Base-by-base conservation (phyloP, 2,113 vertebrate genomes). In the Aegotheles bennettii region DNA sequence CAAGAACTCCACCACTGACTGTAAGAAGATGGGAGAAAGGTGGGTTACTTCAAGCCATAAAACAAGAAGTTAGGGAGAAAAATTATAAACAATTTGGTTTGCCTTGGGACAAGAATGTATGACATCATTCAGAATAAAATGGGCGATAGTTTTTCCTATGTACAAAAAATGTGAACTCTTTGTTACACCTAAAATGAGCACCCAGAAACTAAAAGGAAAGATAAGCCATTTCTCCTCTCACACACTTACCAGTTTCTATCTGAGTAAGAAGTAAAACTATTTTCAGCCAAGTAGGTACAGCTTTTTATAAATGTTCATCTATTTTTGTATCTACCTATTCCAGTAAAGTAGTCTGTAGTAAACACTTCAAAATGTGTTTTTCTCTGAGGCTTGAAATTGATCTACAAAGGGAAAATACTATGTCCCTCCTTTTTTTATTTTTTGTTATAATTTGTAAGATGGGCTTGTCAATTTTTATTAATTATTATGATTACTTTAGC, bases 271-370 rank as follows among this genome's bases (percentile, higher is more conserved):
- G n/a, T 25, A 94, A 53, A 87, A 59, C 81, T 92, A 56, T 97
- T 97, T 92, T 81, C 89, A 92, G 89, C 53, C 47, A 84, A 82
- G 64, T 50, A 87, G 31, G 74, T 87, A 47, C n/a, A 84, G 78
- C 43, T 64, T 91, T 91, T 95, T 89, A 67, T 89, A 95, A 93
- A 82, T 35, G n/a, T 59, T 89, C 20, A 28, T 79, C 77, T 93
- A 88, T 84, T 97, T 94, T 89, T 79, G 16, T 43, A 61, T 42
- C 65, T 95, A 95, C 84, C 87, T 95, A n/a, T 91, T 73, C 57
- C 84, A 87, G 89, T 85, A 79, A 92, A 85, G 26, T 6, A 31
- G 51, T 84, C 48, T 70, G 48, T 77, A 87, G 61, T 92, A 92
- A 94, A 78, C 60, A 82, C 78, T 89, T 90, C 80, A 94, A 75